These are phyloP conservation scores for Apostichopus parvimensis DNA, from an alignment of 35 echinoderm and acorn worm genomes.

Conservation along the genomic window DNA sequence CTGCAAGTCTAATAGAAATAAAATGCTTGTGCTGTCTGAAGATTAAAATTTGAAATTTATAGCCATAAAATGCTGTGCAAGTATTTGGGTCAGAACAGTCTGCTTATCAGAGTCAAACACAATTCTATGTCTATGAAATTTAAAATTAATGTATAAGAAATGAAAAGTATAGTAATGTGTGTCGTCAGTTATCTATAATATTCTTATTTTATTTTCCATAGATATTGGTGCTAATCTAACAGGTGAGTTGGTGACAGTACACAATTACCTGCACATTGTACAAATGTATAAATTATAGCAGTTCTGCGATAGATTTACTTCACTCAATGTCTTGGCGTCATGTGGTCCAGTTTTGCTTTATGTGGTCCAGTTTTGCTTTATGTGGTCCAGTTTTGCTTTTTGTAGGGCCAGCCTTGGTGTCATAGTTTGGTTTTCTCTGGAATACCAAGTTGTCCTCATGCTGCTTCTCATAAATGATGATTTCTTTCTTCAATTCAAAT, in stretches of 20 bases:
- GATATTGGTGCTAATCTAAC: conserved; percentile 51
- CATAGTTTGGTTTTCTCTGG: too few relatives aligned
- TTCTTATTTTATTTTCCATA: background rate
- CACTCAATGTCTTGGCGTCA: background rate
- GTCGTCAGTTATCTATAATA: background rate
- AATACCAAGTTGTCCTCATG: too few relatives aligned
- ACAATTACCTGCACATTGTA: background rate
- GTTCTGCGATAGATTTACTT: background rate
- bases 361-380: background rate
- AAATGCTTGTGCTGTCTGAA: too few relatives aligned
- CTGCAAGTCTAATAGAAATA: too few relatives aligned
- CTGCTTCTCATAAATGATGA: too few relatives aligned
- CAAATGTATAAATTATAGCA: background rate
- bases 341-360: background rate
- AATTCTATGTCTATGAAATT: background rate
- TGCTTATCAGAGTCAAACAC: background rate
- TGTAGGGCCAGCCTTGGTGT: background rate
- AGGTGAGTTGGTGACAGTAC: conserved; percentile 10
- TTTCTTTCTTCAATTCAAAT: too few relatives aligned
- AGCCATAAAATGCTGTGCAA: background rate
- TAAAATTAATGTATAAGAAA: background rate
- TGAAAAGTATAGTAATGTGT: background rate
- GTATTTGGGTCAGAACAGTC: background rate
- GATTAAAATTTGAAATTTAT: too few relatives aligned
- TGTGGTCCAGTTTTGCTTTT: background rate